Evolutionary conservation across 2,113 vertebrate species (phyloP).

Genomic region (Carassius auratus): DNA sequence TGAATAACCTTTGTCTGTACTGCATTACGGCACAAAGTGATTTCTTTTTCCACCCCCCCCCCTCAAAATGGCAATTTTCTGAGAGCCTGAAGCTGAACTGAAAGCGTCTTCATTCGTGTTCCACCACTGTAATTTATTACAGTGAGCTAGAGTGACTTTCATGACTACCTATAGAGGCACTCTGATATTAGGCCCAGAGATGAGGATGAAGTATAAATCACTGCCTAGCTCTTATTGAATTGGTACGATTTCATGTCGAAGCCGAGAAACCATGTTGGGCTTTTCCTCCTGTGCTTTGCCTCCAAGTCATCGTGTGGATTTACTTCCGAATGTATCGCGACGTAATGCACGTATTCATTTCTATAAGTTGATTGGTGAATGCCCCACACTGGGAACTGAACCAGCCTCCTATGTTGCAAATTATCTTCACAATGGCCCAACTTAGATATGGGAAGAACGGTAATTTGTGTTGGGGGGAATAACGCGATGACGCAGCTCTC

Average conservation of each 20-base stretch:
- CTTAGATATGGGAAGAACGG: conserved; percentile 16
- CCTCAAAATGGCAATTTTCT: conserved; percentile 56
- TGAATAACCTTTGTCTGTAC: conserved; percentile 84
- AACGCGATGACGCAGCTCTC: conserved; percentile 1
- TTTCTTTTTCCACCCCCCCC: conserved; percentile 77
- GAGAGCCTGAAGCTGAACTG: conserved; percentile 48
- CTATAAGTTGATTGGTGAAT: conserved; percentile 39
- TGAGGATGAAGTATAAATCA: conserved; percentile 43
- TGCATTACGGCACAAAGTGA: conserved; percentile 81
- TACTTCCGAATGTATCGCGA: conserved; percentile 11
- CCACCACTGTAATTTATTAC: conserved; percentile 51
- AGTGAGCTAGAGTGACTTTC: conserved; percentile 53
- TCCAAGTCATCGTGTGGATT: neutral
- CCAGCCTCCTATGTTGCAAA: conserved; percentile 33
- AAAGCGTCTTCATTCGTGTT: conserved; percentile 45
- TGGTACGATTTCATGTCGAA: conserved; percentile 35
- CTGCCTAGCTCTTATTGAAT: conserved; percentile 45
- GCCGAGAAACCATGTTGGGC: conserved; percentile 31
- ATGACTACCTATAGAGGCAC: conserved; percentile 50
- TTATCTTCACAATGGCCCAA: conserved; percentile 22
- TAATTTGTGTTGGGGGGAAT: conserved; percentile 20
- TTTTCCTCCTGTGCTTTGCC: conserved; percentile 14
- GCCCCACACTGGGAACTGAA: conserved; percentile 16
- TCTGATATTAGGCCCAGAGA: conserved; percentile 37
- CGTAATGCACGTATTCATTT: conserved; percentile 38